Conservation (phyloP, 2,113 vertebrate species). For the Zapornia atra region DNA sequence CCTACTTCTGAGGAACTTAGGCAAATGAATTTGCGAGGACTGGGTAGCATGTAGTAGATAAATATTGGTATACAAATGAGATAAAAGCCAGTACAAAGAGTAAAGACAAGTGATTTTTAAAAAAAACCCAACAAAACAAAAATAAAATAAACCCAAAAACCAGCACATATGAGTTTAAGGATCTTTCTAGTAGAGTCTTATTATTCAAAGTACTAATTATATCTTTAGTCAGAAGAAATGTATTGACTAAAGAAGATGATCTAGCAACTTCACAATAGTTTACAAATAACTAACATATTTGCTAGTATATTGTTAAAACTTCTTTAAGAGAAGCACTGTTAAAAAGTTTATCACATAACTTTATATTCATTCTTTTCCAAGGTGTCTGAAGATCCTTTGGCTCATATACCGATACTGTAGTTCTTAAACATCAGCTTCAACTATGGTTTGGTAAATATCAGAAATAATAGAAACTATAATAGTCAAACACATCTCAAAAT, state of each 20-base stretch:
- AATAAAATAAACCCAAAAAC: no score
- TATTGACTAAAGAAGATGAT: not conserved
- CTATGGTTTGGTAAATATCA: not conserved
- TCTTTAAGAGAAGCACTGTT: not conserved
- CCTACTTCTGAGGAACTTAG: not conserved
- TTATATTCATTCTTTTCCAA: not conserved
- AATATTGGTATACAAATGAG: not conserved
- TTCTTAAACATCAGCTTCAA: not conserved
- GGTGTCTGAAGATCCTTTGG: not conserved
- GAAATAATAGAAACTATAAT: not conserved
- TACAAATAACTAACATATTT: not conserved
- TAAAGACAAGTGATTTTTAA: not conserved
- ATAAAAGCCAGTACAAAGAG: not conserved
- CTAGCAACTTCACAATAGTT: not conserved
- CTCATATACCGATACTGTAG: not conserved
- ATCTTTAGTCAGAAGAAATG: not conserved
- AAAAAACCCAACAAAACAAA: not conserved
- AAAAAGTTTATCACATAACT: not conserved
- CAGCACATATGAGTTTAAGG: not conserved
- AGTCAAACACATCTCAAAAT: not conserved
- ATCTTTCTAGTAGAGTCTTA: not conserved
- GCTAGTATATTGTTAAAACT: not conserved
- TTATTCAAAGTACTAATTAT: not conserved
- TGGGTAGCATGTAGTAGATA: not conserved
- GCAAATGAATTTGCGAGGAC: not conserved